These are phyloP conservation scores for Nixonia krombeini DNA, from an alignment of 1,140 invertebrate genomes.

Conservation along the genomic window DNA sequence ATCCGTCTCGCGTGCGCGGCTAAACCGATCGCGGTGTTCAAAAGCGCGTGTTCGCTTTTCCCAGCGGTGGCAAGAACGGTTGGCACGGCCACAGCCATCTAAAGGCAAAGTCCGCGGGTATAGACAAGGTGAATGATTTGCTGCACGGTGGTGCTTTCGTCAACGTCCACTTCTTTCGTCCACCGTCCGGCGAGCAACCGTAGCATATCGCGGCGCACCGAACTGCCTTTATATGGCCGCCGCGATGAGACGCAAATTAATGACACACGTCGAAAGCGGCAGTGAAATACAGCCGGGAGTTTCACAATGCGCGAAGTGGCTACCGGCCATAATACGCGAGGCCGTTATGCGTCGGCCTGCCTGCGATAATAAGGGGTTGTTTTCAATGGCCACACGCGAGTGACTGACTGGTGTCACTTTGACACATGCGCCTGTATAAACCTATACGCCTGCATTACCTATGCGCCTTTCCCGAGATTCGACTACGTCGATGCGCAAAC, in stretches of 20 bases:
- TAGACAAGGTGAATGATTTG: conserved; percentile 36
- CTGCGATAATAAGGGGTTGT: conserved; percentile 48
- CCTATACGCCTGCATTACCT: too few relatives aligned
- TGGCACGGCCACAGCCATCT: too few relatives aligned
- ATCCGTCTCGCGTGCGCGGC: too few relatives aligned
- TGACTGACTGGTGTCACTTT: conserved; percentile 52
- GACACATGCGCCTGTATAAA: conserved; percentile 38
- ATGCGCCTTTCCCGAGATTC: too few relatives aligned
- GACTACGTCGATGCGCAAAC: too few relatives aligned
- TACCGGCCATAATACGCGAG: conserved; percentile 41
- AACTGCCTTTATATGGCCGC: conserved; percentile 43
- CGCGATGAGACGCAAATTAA: conserved; percentile 53
- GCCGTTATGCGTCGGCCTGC: conserved; percentile 40
- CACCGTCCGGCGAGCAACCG: conserved; percentile 24
- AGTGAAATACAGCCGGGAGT: conserved; percentile 48
- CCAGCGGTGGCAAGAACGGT: too few relatives aligned
- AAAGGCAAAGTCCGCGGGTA: conserved; percentile 12
- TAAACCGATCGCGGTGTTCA: too few relatives aligned
- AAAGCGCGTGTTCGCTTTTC: not conserved
- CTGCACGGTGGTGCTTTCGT: conserved; percentile 44
- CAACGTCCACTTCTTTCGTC: conserved; percentile 34
- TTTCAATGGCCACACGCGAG: conserved; percentile 50
- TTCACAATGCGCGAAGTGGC: conserved; percentile 48
- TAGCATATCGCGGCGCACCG: conserved; percentile 29
- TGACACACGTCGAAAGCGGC: conserved; percentile 51